Evolutionary conservation across 1,140 invertebrate genomes (phyloP).

Genomic region (Calliopsis andreniformis): DNA sequence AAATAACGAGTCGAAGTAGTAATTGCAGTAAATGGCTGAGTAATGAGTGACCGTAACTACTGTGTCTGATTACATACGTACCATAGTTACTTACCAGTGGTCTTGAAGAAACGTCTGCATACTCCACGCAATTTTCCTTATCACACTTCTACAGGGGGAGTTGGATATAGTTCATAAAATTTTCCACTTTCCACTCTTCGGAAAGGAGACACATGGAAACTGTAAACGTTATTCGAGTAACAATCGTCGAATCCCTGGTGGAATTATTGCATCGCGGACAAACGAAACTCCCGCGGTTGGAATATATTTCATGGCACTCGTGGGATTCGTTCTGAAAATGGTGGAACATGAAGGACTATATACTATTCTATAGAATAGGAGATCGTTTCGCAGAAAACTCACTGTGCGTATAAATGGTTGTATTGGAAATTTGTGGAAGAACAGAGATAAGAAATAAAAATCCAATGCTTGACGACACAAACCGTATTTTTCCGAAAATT

Average conservation of each 20-base stretch:
- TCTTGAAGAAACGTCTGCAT: conserved; percentile 4
- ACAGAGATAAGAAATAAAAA: neutral
- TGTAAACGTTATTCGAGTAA: conserved; percentile 4
- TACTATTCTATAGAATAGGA: conserved; percentile 15
- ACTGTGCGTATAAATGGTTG: conserved; percentile 4
- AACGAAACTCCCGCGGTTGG: conserved; percentile 33
- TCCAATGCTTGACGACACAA: neutral
- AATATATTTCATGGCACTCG: conserved; percentile 43
- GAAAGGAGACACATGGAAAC: neutral
- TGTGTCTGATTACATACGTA: neutral
- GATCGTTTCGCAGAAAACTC: conserved; percentile 46
- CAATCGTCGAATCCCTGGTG: conserved; percentile 4
- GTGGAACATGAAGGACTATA: conserved; percentile 18
- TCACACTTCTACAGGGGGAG: too few species aligned
- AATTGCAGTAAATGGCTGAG: too few species aligned
- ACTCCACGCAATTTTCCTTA: too few species aligned
- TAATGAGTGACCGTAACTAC: conserved; percentile 10
- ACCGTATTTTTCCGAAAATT: neutral
- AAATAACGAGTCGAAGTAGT: neutral
- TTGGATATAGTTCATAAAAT: neutral
- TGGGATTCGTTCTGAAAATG: conserved; percentile 35
- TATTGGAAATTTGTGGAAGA: neutral
- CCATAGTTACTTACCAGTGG: neutral
- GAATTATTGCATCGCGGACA: conserved; percentile 22
- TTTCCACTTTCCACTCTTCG: neutral